Evolutionary conservation across 2,113 vertebrate species (phyloP).

Genomic region (Uropsilus gracilis): DNA sequence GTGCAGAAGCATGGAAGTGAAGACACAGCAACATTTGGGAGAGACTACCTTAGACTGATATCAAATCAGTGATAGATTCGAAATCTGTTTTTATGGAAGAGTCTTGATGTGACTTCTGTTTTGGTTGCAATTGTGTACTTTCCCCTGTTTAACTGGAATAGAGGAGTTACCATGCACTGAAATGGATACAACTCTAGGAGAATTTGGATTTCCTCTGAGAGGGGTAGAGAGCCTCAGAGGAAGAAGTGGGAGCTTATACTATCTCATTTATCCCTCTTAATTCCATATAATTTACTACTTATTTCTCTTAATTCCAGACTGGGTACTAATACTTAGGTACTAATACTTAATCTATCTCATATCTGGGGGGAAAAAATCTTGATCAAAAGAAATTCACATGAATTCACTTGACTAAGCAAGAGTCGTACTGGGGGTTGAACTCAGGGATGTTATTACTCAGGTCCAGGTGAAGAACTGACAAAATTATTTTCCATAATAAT

Average conservation of each 20-base stretch:
- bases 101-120: neutral
- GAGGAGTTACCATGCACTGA: neutral
- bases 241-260: neutral
- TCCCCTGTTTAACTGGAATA: neutral
- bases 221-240: neutral
- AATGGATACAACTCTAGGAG: neutral
- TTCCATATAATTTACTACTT: neutral
- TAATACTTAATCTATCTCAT: neutral
- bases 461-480: neutral
- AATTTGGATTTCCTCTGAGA: neutral
- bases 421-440: neutral
- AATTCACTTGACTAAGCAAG: neutral
- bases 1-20: neutral
- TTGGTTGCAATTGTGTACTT: neutral
- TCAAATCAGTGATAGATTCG: neutral
- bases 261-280: neutral
- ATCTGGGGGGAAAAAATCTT: neutral
- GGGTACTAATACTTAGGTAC: neutral
- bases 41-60: neutral
- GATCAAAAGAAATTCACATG: neutral
- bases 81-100: neutral
- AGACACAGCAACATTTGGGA: neutral
- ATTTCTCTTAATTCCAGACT: neutral
- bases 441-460: neutral
- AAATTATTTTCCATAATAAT: neutral